Percentiles rank a stretch among this genome's conserved stretches.
Conservation (phyloP, 1,140 invertebrate genomes). For the Colletes latitarsis region DNA sequence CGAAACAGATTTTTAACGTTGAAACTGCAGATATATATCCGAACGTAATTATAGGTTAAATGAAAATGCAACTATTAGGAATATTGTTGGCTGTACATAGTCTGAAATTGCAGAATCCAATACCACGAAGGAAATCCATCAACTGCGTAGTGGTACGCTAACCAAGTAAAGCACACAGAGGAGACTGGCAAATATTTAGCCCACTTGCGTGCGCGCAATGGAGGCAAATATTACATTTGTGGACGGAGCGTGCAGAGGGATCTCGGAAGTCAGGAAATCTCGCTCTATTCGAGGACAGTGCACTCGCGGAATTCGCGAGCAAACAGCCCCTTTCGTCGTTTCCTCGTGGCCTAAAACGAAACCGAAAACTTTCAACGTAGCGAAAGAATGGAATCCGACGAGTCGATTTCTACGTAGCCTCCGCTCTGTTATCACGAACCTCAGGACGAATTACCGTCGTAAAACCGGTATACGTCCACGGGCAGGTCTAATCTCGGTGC, state of each 20-base stretch:
- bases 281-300: neutral
- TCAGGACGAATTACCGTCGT: slow-evolving; percentile 45
- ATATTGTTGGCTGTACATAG: neutral
- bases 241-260: neutral
- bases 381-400: neutral
- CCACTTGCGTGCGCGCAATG: neutral
- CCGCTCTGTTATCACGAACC: slow-evolving; percentile 29
- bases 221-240: slow-evolving; percentile 30
- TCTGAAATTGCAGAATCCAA: neutral
- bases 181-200: slow-evolving; percentile 37
- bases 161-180: slow-evolving; percentile 10
- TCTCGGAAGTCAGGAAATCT: neutral
- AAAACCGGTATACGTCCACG: slow-evolving; percentile 16
- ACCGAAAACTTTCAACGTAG: neutral
- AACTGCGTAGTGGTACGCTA: neutral
- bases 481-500: slow-evolving; percentile 41
- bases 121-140: slow-evolving; percentile 24
- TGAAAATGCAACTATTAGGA: neutral
- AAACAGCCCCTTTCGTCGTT: neutral
- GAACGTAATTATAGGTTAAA: too few relatives aligned
- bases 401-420: neutral
- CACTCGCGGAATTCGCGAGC: neutral
- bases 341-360: neutral
- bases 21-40: neutral
- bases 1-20: neutral